These are phyloP conservation scores for Mechanitis mazaeus DNA, from an alignment of 2,888 invertebrate genomes.

Conservation along the genomic window DNA sequence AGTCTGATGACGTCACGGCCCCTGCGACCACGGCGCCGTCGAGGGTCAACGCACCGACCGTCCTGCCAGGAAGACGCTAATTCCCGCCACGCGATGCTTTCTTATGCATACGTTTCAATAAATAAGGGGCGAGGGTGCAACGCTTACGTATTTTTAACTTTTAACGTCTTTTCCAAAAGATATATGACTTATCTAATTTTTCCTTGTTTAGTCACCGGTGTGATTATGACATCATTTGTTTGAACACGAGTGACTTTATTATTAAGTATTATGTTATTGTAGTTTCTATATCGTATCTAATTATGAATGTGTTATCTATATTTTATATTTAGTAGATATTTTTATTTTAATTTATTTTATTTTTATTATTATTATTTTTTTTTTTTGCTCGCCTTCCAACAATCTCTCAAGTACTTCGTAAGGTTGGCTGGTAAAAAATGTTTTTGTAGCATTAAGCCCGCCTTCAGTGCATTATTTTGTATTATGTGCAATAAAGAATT, in stretches of 20 bases:
- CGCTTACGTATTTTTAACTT: background rate
- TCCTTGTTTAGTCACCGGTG: background rate
- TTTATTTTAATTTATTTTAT: too few relatives aligned
- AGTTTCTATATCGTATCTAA: background rate
- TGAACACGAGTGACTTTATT: background rate
- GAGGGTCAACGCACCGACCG: slow-evolving; percentile 56
- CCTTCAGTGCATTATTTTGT: too few relatives aligned
- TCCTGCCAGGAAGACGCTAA: slow-evolving; percentile 69
- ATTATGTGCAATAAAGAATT: too few relatives aligned
- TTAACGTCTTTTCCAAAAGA: background rate
- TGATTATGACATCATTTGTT: background rate
- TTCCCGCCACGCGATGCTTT: slow-evolving; percentile 61
- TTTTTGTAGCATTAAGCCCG: too few relatives aligned
- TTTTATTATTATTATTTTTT: too few relatives aligned
- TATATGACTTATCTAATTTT: background rate
- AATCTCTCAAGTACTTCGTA: too few relatives aligned
- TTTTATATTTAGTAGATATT: too few relatives aligned
- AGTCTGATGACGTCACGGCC: slow-evolving; percentile 28
- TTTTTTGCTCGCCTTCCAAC: too few relatives aligned
- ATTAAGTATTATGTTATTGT: background rate
- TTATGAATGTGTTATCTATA: too few relatives aligned
- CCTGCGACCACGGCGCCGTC: slow-evolving; percentile 21
- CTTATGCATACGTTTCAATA: slow-evolving; percentile 35
- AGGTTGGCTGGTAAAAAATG: too few relatives aligned
- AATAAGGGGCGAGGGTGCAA: slow-evolving; percentile 11